Percentiles rank a stretch among this genome's conserved stretches.
Conservation (phyloP, 2,888 invertebrate species). For the Physocephala rufipes region DNA sequence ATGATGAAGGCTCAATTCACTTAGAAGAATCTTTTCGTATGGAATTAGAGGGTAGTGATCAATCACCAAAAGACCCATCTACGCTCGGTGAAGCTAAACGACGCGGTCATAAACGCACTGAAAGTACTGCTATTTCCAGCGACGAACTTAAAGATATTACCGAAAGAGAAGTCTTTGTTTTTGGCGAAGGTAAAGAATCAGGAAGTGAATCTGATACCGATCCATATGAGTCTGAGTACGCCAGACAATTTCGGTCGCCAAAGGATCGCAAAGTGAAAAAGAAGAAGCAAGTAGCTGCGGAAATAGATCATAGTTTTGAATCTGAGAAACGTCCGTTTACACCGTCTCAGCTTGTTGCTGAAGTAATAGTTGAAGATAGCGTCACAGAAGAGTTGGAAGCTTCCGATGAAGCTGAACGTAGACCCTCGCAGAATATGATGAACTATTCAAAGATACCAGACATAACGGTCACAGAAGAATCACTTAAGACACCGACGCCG, state of each 20-base stretch:
- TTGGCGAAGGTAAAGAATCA: conserved; percentile 64
- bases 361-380: conserved; percentile 63
- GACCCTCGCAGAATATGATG: conserved; percentile 64
- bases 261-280: conserved; percentile 59
- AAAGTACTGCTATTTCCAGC: conserved; percentile 66
- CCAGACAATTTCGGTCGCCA: conserved; percentile 65
- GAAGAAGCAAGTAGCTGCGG: conserved; percentile 60
- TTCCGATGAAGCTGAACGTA: conserved; percentile 52
- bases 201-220: conserved; percentile 67
- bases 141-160: conserved; percentile 54
- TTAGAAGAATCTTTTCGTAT: conserved; percentile 56
- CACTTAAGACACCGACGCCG: conserved; percentile 53
- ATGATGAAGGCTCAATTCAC: conserved; percentile 53
- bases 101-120: conserved; percentile 69
- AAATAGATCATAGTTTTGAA: conserved; percentile 61
- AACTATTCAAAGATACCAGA: conserved; percentile 65
- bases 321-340: conserved; percentile 62
- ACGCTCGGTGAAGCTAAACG: conserved; percentile 56
- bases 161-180: conserved; percentile 53
- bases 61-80: conserved; percentile 53
- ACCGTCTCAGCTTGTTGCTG: conserved; percentile 62
- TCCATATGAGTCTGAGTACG: conserved; percentile 66
- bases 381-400: conserved; percentile 63
- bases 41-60: conserved; percentile 55
- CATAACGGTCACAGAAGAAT: conserved; percentile 64